Percentiles rank a stretch among this genome's conserved stretches.
These are phyloP conservation scores for Oreamnos americanus DNA, from an alignment of 2,113 vertebrate genomes.

Conservation along the genomic window DNA sequence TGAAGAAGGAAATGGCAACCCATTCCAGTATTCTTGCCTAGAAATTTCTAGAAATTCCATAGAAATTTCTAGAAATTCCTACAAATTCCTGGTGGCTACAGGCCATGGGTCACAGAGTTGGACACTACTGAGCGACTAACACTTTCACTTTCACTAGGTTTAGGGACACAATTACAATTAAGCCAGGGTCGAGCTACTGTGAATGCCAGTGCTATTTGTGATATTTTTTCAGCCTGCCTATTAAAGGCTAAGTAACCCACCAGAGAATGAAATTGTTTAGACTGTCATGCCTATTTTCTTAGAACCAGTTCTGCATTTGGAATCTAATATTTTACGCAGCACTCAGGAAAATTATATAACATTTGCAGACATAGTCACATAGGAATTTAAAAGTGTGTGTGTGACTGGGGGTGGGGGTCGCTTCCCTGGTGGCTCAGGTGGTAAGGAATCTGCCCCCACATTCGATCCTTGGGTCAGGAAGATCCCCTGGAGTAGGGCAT, in stretches of 20 bases:
- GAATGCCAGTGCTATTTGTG: background rate
- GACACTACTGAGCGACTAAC: background rate
- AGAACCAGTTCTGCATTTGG: background rate
- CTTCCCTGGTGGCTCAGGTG: background rate
- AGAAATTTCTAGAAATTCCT: background rate
- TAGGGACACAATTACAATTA: background rate
- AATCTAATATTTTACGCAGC: background rate
- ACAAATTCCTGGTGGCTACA: background rate
- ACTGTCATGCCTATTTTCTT: background rate
- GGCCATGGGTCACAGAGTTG: background rate
- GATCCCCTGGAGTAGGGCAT: background rate
- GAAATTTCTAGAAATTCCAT: background rate
- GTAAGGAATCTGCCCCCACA: background rate
- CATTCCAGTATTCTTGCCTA: background rate
- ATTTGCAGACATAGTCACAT: background rate
- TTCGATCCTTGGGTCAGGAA: background rate
- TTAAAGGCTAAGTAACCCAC: background rate
- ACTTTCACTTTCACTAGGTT: background rate
- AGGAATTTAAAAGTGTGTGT: background rate
- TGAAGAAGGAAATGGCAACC: background rate
- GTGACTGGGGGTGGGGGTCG: fast-evolving
- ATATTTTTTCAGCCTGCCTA: background rate
- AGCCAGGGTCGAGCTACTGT: background rate
- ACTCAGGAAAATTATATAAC: background rate
- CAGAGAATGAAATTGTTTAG: background rate